Conservation (phyloP, 2,113 vertebrate species). For the Lycaon pictus region DNA sequence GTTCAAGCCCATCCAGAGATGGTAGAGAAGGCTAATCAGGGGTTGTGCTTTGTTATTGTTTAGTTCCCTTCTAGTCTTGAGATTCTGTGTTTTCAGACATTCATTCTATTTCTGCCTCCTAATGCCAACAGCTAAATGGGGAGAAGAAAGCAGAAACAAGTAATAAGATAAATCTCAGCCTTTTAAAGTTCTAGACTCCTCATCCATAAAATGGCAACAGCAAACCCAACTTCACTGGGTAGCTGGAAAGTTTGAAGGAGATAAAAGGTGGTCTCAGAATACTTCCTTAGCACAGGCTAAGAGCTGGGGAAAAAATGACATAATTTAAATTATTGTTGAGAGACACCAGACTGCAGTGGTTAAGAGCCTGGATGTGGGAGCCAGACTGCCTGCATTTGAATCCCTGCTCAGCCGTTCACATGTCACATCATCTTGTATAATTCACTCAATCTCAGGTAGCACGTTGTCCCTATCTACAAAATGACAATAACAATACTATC, state of each 20-base stretch:
- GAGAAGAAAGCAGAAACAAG: background rate
- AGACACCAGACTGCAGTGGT: background rate
- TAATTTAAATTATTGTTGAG: conserved; percentile 10
- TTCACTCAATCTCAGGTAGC: background rate
- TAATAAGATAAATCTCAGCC: background rate
- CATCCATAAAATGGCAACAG: background rate
- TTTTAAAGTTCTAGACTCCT: background rate
- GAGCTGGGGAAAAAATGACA: background rate
- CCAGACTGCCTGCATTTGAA: background rate
- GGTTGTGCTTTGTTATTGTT: background rate
- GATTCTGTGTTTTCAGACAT: background rate
- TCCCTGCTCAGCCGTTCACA: background rate
- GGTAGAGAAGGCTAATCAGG: background rate
- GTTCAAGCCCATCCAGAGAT: background rate
- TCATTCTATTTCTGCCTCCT: background rate
- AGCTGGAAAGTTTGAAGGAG: background rate
- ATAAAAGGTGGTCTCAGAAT: background rate
- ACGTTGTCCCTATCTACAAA: background rate
- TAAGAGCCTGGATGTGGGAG: background rate
- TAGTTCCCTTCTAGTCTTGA: background rate
- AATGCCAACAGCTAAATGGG: background rate
- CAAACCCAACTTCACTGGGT: background rate
- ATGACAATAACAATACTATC: background rate
- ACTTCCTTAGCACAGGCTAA: background rate
- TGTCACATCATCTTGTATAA: background rate